Evolutionary conservation across 2,888 invertebrate species (phyloP).

Genomic region (Pseudococcus viburni): DNA sequence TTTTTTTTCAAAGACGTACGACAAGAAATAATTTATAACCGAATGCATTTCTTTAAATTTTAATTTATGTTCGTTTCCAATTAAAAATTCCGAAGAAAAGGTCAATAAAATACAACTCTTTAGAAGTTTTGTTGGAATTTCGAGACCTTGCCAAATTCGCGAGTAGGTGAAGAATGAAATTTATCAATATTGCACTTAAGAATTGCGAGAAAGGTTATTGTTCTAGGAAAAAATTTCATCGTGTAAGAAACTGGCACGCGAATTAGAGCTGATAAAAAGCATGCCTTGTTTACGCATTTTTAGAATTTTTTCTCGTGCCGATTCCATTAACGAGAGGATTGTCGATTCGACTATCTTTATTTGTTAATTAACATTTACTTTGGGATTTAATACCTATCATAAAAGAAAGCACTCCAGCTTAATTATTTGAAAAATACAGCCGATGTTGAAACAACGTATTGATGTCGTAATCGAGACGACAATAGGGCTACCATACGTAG

Average conservation of each 20-base stretch:
- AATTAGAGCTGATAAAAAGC: slow-evolving; percentile 23
- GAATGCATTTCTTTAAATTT: neutral
- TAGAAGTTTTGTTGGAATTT: neutral
- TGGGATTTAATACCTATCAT: neutral
- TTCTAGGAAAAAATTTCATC: neutral
- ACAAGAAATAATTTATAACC: slow-evolving; percentile 1
- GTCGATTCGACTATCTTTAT: slow-evolving; percentile 2
- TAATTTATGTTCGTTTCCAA: neutral
- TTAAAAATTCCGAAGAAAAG: neutral
- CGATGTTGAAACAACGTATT: neutral
- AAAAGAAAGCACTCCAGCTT: slow-evolving; percentile 22
- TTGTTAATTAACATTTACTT: slow-evolving; percentile 48
- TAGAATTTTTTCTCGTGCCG: slow-evolving; percentile 15
- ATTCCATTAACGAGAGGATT: neutral
- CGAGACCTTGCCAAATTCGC: neutral
- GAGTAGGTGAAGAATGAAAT: neutral
- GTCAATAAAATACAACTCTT: neutral
- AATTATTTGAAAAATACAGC: neutral
- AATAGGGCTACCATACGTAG: neutral
- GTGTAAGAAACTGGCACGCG: neutral
- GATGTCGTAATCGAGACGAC: slow-evolving; percentile 3
- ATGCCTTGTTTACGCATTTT: slow-evolving; percentile 43
- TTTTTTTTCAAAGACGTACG: neutral
- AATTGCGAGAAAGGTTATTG: neutral
- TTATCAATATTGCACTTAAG: neutral